Conservation (phyloP, 2,888 invertebrate species). For the Dryocosmus kuriphilus region DNA sequence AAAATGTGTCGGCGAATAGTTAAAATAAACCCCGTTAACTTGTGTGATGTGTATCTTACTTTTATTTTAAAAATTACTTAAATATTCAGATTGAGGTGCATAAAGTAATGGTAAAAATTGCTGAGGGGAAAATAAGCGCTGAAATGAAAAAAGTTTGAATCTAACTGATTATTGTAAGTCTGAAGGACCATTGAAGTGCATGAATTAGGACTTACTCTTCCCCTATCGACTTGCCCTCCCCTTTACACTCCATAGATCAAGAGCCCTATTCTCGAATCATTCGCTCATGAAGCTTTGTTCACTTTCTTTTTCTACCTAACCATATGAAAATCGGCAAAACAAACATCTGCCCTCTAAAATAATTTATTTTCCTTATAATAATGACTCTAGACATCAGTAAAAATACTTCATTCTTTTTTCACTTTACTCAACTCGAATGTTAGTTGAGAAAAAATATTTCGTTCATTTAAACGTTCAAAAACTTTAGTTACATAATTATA, state of each 20-base stretch:
- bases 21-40: too few relatives aligned
- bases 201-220: conserved; percentile 33
- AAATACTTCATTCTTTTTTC: too few relatives aligned
- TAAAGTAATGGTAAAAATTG: neutral
- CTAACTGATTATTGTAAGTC: conserved; percentile 26
- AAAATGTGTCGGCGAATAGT: too few relatives aligned
- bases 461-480: neutral
- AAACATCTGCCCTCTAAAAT: conserved; percentile 21
- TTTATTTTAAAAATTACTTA: too few relatives aligned
- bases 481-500: too few relatives aligned
- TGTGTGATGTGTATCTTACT: too few relatives aligned
- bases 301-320: conserved; percentile 35
- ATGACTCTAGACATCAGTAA: neutral
- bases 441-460: too few relatives aligned
- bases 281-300: conserved; percentile 39
- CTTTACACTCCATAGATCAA: conserved; percentile 36
- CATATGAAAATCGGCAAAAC: conserved; percentile 34
- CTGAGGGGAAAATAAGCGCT: neutral
- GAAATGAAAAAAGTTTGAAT: neutral
- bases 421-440: too few relatives aligned
- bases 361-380: neutral
- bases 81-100: neutral
- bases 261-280: conserved; percentile 38
- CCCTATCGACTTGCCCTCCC: conserved; percentile 30
- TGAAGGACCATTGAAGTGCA: conserved; percentile 23